Percentiles rank a stretch among this genome's conserved stretches.
These are phyloP conservation scores for Atherinosoma microstoma DNA, from an alignment of 2,797 vertebrate species.

Conservation along the genomic window DNA sequence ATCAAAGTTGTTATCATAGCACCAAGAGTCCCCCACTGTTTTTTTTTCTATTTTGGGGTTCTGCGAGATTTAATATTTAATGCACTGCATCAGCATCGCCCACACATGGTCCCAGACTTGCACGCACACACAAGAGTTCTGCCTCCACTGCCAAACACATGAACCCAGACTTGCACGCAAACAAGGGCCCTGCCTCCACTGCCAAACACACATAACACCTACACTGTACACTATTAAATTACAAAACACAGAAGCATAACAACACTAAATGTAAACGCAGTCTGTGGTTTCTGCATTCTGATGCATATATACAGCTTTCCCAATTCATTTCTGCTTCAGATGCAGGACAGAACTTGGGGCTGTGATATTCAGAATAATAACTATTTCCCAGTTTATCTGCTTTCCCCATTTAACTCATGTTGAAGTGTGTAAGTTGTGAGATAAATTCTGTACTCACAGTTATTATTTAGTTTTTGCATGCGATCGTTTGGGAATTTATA, in stretches of 20 bases:
- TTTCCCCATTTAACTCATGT: constrained; percentile 10
- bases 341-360: constrained; percentile 54
- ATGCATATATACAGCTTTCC: constrained; percentile 49
- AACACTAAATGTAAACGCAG: constrained; percentile 65
- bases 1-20: constrained; percentile 50
- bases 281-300: constrained; percentile 41
- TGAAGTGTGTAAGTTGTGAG: background rate
- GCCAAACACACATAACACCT: constrained; percentile 75
- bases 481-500: background rate
- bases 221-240: constrained; percentile 75
- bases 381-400: constrained; percentile 15
- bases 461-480: background rate
- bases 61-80: constrained; percentile 85
- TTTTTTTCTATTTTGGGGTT: constrained; percentile 80
- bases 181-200: constrained; percentile 72
- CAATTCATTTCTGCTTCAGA: constrained; percentile 69
- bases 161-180: constrained; percentile 77
- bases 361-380: constrained; percentile 41
- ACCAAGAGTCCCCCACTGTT: constrained; percentile 49
- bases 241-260: constrained; percentile 68
- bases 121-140: constrained; percentile 78
- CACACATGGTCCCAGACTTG: constrained; percentile 81
- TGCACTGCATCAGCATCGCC: constrained; percentile 83
- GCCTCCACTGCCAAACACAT: constrained; percentile 73
- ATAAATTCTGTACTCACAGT: background rate